phyloP scores from a whole-genome alignment of 2,113 vertebrate genomes.

The Anhinga rufa region DNA sequence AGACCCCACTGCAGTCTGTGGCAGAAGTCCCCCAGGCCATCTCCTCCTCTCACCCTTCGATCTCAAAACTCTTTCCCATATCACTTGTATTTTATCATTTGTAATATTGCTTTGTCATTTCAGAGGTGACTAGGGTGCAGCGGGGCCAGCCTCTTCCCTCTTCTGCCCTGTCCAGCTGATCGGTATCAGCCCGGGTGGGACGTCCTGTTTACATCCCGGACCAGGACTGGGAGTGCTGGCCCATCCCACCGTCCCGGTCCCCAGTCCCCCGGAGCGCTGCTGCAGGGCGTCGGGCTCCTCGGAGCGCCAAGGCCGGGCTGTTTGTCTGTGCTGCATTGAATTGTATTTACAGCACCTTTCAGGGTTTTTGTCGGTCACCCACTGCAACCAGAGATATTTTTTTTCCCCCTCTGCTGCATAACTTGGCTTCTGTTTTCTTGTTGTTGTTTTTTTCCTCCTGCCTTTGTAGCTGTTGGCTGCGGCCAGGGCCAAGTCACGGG shows the following conservation, averaged over 20 bases:
- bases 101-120: neutral
- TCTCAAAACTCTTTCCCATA: neutral
- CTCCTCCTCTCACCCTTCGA: neutral
- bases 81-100: neutral
- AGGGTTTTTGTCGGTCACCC: constrained; percentile 17
- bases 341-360: neutral
- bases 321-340: fast-evolving
- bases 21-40: neutral
- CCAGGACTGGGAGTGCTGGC: neutral
- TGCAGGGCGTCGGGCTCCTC: neutral
- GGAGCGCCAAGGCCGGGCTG: neutral
- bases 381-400: neutral
- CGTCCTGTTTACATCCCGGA: constrained; percentile 5
- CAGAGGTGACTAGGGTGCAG: neutral
- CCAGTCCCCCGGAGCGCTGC: neutral
- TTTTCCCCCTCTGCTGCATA: neutral
- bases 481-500: neutral
- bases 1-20: neutral
- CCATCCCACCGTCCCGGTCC: neutral
- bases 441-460: constrained; percentile 36
- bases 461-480: constrained; percentile 15
- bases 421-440: constrained; percentile 52
- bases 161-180: neutral
- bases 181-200: neutral
- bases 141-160: neutral